Evolutionary conservation across 2,888 invertebrate species (phyloP).

Genomic region (Eristalis pertinax): DNA sequence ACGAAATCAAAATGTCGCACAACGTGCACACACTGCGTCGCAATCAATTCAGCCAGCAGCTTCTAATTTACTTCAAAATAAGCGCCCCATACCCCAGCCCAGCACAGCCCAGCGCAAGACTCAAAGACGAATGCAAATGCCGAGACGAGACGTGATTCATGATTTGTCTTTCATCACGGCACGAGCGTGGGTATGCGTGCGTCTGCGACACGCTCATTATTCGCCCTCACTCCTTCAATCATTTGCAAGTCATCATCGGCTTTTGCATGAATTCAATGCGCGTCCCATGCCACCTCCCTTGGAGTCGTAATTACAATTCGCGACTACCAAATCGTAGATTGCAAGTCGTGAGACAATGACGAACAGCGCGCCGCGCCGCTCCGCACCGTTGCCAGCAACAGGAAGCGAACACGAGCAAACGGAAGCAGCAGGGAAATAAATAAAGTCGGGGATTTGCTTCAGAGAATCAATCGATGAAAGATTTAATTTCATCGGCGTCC

Average conservation of each 20-base stretch:
- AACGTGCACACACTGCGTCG: constrained; percentile 7
- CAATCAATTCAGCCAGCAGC: constrained; percentile 43
- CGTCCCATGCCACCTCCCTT: constrained; percentile 18
- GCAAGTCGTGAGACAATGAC: constrained; percentile 44
- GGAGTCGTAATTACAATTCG: constrained; percentile 43
- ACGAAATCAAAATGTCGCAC: constrained; percentile 52
- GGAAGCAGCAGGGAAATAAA: background rate
- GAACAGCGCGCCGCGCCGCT: background rate
- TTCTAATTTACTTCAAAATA: constrained; percentile 41
- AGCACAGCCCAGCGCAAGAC: background rate
- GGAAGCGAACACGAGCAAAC: constrained; percentile 10
- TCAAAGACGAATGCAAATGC: constrained; percentile 41
- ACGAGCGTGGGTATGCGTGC: background rate
- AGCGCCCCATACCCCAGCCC: background rate
- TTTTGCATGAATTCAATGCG: constrained; percentile 31
- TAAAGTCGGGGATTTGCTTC: constrained; percentile 33
- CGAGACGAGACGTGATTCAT: constrained; percentile 43
- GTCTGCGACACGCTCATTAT: background rate
- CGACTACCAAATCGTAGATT: constrained; percentile 15
- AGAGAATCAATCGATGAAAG: constrained; percentile 62
- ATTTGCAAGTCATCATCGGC: constrained; percentile 38
- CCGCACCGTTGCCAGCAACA: constrained; percentile 26
- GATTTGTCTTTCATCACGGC: constrained; percentile 30
- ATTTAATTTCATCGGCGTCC: constrained; percentile 59
- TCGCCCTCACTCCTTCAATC: background rate